Evolutionary conservation across 2,888 invertebrate species (phyloP).

Genomic region (Lochmaea crataegi): DNA sequence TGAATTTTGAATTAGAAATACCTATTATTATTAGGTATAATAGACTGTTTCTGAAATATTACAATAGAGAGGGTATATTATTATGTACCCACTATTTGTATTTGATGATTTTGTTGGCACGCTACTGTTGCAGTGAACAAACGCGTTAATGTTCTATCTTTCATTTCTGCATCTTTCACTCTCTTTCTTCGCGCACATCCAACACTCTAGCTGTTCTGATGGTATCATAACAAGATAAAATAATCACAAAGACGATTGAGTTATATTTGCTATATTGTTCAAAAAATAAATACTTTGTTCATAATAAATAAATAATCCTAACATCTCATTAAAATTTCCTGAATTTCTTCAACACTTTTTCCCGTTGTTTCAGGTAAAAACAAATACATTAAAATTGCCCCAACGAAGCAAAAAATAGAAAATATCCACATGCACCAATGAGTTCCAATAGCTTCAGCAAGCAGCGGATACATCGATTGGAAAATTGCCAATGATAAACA

Average conservation of each 20-base stretch:
- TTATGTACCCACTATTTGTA: too few relatives aligned
- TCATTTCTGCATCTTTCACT: too few relatives aligned
- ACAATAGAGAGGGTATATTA: too few relatives aligned
- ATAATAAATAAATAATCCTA: not conserved
- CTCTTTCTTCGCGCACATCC: too few relatives aligned
- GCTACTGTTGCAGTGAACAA: too few relatives aligned
- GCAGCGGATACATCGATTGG: not conserved
- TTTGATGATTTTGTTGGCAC: too few relatives aligned
- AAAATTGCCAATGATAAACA: not conserved
- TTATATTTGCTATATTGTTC: not conserved
- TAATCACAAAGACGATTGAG: not conserved
- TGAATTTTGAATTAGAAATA: too few relatives aligned
- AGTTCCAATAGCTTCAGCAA: constrained; percentile 1
- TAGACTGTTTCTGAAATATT: too few relatives aligned
- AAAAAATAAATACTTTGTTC: not conserved
- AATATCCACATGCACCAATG: constrained; percentile 16
- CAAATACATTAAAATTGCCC: not conserved
- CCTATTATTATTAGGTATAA: too few relatives aligned
- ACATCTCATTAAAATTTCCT: not conserved
- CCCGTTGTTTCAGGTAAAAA: constrained; percentile 1
- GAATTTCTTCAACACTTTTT: constrained; percentile 12
- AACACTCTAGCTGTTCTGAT: too few relatives aligned
- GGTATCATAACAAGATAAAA: not conserved
- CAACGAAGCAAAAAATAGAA: not conserved
- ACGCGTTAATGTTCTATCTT: too few relatives aligned